Evolutionary conservation across 2,113 vertebrate genomes (phyloP).

Genomic region (Myrmophylax atrothorax): DNA sequence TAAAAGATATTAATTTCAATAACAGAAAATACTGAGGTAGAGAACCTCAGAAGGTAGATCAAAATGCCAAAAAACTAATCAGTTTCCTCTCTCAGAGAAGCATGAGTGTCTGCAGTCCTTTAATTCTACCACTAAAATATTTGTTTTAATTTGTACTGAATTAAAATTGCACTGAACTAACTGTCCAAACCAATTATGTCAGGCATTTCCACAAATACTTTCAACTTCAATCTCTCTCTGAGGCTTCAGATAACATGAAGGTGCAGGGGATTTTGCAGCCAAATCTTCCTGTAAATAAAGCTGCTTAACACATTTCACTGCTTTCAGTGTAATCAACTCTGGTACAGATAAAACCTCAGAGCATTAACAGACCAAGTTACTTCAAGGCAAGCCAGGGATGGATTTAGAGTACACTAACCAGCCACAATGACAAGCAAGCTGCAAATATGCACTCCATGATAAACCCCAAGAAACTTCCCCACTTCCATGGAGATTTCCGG

Average conservation of each 20-base stretch:
- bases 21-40: background rate
- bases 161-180: background rate
- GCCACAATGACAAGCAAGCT: rapidly evolving
- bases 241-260: background rate
- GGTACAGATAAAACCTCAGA: background rate
- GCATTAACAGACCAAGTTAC: background rate
- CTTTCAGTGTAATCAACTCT: background rate
- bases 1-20: background rate
- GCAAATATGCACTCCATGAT: background rate
- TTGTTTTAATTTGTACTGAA: background rate
- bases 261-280: background rate
- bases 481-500: background rate
- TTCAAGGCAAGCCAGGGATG: background rate
- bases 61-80: background rate
- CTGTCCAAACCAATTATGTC: background rate
- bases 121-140: background rate
- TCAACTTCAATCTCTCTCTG: background rate
- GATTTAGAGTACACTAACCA: background rate
- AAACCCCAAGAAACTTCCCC: background rate
- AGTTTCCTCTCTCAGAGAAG: background rate
- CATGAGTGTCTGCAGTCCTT: background rate
- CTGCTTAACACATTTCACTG: background rate
- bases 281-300: background rate
- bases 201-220: background rate
- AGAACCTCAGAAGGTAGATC: background rate